Conservation (phyloP, 1,140 invertebrate genomes). For the Temnothorax longispinosus region DNA sequence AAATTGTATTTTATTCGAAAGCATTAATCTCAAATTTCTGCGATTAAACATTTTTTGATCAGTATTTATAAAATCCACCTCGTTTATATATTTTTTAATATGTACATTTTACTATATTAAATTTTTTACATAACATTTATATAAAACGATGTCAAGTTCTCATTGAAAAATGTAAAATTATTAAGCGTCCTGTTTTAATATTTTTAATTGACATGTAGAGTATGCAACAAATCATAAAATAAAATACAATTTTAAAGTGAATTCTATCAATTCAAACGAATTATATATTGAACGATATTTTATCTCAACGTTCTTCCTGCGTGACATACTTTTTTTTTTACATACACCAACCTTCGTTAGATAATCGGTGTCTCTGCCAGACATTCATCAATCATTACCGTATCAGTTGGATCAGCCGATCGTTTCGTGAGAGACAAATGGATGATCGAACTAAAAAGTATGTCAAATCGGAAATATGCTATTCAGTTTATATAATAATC, state of each 20-base stretch:
- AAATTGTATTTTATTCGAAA: not conserved
- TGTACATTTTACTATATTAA: not conserved
- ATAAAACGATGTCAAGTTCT: not conserved
- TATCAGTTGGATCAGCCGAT: constrained; percentile 54
- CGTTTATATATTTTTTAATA: not conserved
- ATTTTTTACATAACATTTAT: not conserved
- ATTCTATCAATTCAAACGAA: constrained; percentile 17
- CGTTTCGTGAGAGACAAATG: constrained; percentile 51
- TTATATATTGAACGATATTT: constrained; percentile 53
- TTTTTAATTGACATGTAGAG: constrained; percentile 35
- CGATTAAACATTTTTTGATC: constrained; percentile 8
- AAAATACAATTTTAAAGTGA: constrained; percentile 22
- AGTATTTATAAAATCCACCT: not conserved
- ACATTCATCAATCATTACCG: constrained; percentile 71
- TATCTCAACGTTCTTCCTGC: constrained; percentile 44
- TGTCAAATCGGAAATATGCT: constrained; percentile 16
- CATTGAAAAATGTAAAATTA: constrained; percentile 19
- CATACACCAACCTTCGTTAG: constrained; percentile 47
- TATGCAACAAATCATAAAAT: constrained; percentile 25
- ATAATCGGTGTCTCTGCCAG: constrained; percentile 68
- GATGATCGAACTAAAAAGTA: constrained; percentile 50
- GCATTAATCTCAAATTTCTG: not conserved
- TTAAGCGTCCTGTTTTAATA: constrained; percentile 26
- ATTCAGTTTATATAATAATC: not conserved
- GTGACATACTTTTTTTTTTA: constrained; percentile 50